Evolutionary conservation across 2,113 vertebrate species (phyloP).

Genomic region (Romanogobio albipinnatus): DNA sequence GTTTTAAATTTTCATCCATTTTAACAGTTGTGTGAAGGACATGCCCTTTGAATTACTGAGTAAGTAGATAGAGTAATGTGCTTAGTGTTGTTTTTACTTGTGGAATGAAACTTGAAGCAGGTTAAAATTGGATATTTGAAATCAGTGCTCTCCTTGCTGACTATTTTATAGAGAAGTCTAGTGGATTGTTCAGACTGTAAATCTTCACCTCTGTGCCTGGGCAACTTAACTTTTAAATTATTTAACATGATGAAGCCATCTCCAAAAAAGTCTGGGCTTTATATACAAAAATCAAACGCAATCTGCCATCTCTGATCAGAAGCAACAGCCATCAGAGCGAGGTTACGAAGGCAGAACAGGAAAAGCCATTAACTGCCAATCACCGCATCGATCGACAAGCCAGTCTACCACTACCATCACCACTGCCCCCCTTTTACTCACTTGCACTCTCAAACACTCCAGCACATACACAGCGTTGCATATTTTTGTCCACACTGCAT

Average conservation of each 20-base stretch:
- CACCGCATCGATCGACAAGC: slow-evolving; percentile 82
- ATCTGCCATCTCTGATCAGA: slow-evolving; percentile 82
- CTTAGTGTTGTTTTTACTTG: not conserved
- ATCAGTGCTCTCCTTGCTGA: too few species aligned
- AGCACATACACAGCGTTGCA: slow-evolving; percentile 54
- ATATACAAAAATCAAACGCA: slow-evolving; percentile 79
- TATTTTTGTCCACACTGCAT: slow-evolving; percentile 18
- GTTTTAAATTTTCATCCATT: not conserved
- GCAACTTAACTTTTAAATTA: slow-evolving; percentile 76
- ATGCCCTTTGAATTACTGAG: not conserved
- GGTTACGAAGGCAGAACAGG: slow-evolving; percentile 83
- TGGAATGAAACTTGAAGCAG: not conserved
- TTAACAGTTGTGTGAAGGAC: not conserved
- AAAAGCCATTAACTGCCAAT: slow-evolving; percentile 86
- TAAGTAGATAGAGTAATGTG: not conserved
- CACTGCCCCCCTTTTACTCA: slow-evolving; percentile 37
- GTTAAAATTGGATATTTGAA: not conserved
- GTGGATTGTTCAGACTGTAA: slow-evolving; percentile 58
- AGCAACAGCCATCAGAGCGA: slow-evolving; percentile 78
- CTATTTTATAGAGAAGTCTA: slow-evolving; percentile 43
- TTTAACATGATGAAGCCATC: slow-evolving; percentile 80
- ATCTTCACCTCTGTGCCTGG: slow-evolving; percentile 47
- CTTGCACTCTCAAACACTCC: slow-evolving; percentile 53
- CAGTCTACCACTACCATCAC: slow-evolving; percentile 69
- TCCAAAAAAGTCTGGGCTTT: slow-evolving; percentile 74